Evolutionary conservation across 2,888 invertebrate genomes (phyloP).

Genomic region (Tetanocera ferruginea): DNA sequence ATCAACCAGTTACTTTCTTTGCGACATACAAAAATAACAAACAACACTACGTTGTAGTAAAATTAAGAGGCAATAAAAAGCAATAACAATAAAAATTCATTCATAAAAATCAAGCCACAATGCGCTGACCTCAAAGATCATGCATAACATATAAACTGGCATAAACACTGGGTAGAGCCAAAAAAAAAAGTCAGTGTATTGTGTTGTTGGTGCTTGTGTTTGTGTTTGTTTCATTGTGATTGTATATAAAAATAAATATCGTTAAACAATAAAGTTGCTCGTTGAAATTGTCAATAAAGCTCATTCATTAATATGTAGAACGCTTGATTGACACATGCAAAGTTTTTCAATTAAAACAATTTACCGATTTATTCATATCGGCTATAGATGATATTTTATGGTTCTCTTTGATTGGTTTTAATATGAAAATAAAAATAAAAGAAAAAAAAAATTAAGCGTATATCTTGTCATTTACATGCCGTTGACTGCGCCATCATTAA

Average conservation of each 20-base stretch:
- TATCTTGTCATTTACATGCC: background rate
- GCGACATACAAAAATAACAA: too few relatives aligned
- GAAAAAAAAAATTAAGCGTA: background rate
- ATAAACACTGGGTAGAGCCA: too few relatives aligned
- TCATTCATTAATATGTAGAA: constrained; percentile 10
- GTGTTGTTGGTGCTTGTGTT: too few relatives aligned
- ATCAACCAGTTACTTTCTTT: too few relatives aligned
- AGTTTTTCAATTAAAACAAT: constrained; percentile 11
- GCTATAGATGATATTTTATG: background rate
- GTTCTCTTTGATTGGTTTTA: background rate
- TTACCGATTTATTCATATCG: background rate
- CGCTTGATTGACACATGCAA: constrained; percentile 6
- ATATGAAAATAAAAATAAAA: too few relatives aligned
- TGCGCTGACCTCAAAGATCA: constrained; percentile 7
- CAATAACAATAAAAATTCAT: background rate
- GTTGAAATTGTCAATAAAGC: background rate
- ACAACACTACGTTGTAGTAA: too few relatives aligned
- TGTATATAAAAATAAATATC: too few relatives aligned
- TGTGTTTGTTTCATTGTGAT: too few relatives aligned
- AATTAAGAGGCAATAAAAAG: background rate
- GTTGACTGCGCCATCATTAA: background rate
- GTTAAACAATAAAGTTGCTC: too few relatives aligned
- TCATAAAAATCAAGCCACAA: background rate
- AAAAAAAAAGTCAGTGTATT: too few relatives aligned
- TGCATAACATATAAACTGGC: background rate